Evolutionary conservation across 1,140 invertebrate genomes (phyloP), one percentile per base, ranked within the genome.

Genomic region (Eufriesea mexicana): DNA sequence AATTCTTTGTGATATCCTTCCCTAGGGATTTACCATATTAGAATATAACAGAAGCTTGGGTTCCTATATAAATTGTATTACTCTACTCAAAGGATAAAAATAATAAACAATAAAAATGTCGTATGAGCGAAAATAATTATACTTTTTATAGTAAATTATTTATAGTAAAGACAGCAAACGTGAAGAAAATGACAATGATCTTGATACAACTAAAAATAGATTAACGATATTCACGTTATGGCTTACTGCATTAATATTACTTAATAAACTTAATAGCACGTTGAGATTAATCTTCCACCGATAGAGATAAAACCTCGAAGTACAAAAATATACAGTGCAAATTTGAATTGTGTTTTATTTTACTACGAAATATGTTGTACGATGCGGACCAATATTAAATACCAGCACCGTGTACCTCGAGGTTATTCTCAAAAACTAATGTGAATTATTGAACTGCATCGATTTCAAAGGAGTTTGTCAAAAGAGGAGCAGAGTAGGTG

Each of bases 401-500:
- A 25, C 4, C 14, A 4, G 12, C 2, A 25, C 7, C 7, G 16
- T 25, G 7, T 7, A 42, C 14, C 6, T 25, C 12, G 66, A 47
- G 71, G 7, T 55, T 42, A 42, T 20, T 18, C n/a, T 42, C 8
- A 57, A 73, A 55, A 73, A 55, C 35, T 57, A 42, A 23, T 59
- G 14, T 18, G 54, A 74, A 59, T 42, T 74, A 74, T 74, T 42
- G 55, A 57, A 20, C 35, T 59, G 42, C 54, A 28, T 61, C 71
- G 42, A 74, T 57, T 59, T 59, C 42, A 61, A 55, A 59, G 71
- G 35, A 74, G 23, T 59, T 45, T 59, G 71, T 74, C 54, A 74
- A 45, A 74, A 74, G 54, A 74, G 20, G 20, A 45, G 14, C 35
- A 14, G 42, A 18, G 54, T 45, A 61, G 71, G 55, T 74, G 71